phyloP scores from a whole-genome alignment of 2,888 invertebrate species.

The Lordiphosa fenestrarum region DNA sequence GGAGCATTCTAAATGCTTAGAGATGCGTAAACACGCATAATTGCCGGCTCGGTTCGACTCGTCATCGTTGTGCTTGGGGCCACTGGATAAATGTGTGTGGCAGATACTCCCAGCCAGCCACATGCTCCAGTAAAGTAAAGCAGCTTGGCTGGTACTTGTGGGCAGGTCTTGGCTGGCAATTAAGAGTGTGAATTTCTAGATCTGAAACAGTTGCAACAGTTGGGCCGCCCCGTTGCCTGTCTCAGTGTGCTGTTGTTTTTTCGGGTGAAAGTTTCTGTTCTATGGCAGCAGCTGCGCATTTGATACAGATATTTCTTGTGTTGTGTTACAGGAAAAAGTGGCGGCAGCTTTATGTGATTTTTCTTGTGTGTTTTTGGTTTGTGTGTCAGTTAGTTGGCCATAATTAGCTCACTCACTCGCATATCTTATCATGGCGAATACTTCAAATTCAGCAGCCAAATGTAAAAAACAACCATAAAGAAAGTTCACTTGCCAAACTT shows the following conservation, averaged over 20 bases:
- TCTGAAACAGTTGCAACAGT: slow-evolving; percentile 66
- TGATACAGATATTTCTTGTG: slow-evolving; percentile 63
- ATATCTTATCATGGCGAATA: slow-evolving; percentile 65
- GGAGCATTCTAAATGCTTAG: slow-evolving; percentile 40
- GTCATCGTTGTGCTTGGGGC: slow-evolving; percentile 18
- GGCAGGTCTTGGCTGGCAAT: slow-evolving; percentile 52
- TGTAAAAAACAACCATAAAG: slow-evolving; percentile 32
- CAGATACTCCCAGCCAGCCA: slow-evolving; percentile 9
- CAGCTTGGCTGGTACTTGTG: slow-evolving; percentile 25
- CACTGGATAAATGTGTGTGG: slow-evolving; percentile 5
- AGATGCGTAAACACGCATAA: slow-evolving; percentile 38
- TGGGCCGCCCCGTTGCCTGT: slow-evolving; percentile 33
- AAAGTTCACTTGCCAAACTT: slow-evolving; percentile 50
- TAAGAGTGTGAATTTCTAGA: slow-evolving; percentile 71
- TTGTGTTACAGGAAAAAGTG: slow-evolving; percentile 44
- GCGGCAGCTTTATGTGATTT: slow-evolving; percentile 22
- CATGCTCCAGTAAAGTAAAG: background rate
- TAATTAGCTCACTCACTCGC: slow-evolving; percentile 62
- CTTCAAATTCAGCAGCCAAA: slow-evolving; percentile 35
- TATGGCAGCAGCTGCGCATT: slow-evolving; percentile 50
- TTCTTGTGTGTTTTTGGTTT: slow-evolving; percentile 9
- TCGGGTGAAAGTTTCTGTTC: slow-evolving; percentile 69
- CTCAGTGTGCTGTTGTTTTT: slow-evolving; percentile 41
- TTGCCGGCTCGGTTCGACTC: slow-evolving; percentile 25
- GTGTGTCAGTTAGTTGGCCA: slow-evolving; percentile 53